Percentiles rank a stretch among this genome's conserved stretches.
Conservation (phyloP, 2,888 invertebrate species). For the Eupelmus urozonus region DNA sequence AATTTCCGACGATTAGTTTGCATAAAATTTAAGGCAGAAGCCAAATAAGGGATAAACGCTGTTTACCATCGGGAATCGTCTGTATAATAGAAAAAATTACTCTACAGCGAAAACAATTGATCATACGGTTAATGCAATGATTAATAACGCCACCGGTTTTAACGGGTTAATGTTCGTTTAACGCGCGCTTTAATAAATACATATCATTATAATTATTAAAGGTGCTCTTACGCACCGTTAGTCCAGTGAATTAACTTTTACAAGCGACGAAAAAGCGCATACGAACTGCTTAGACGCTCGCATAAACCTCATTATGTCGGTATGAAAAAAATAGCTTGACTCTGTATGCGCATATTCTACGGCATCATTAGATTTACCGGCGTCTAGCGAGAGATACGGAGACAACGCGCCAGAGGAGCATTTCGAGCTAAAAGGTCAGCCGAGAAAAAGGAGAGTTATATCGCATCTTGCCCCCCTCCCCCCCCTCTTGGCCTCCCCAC, state of each 20-base stretch:
- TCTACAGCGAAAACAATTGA: no score
- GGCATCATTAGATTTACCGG: slow-evolving; percentile 5
- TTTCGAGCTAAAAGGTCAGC: background rate
- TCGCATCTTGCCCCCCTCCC: background rate
- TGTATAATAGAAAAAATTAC: no score
- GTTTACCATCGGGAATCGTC: no score
- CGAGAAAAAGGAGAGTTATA: slow-evolving; percentile 4
- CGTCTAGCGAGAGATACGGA: slow-evolving; percentile 1
- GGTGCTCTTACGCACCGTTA: slow-evolving; percentile 30
- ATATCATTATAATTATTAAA: slow-evolving; percentile 31
- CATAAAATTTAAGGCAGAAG: no score
- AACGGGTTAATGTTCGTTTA: background rate
- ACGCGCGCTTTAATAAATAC: slow-evolving; percentile 37
- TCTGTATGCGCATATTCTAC: background rate
- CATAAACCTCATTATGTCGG: slow-evolving; percentile 40
- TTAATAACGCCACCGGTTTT: background rate
- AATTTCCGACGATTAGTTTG: no score
- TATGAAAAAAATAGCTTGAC: background rate
- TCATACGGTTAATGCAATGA: no score
- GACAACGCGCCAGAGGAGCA: background rate
- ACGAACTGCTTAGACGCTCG: background rate
- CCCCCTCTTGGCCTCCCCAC: background rate
- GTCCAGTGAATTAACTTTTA: slow-evolving; percentile 8
- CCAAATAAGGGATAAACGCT: no score
- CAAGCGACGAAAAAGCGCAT: slow-evolving; percentile 19